Evolutionary conservation across 2,797 vertebrate genomes (phyloP).

Genomic region (Perdix hodgsoniae): DNA sequence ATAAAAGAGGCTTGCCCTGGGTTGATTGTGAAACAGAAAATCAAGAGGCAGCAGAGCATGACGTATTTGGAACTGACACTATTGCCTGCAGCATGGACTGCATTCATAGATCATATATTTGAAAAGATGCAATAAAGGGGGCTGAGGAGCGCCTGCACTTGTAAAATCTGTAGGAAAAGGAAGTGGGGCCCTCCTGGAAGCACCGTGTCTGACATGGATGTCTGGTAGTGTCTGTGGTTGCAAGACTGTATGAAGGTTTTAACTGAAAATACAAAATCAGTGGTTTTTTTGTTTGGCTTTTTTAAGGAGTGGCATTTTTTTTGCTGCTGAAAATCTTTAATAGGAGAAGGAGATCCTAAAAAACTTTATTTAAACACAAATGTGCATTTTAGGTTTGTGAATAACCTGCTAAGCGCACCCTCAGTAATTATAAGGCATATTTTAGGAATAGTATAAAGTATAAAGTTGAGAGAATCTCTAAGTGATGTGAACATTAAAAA

Average conservation of each 20-base stretch:
- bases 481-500: not conserved
- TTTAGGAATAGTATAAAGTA: not conserved
- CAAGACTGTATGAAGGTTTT: slow-evolving; percentile 22
- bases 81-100: slow-evolving; percentile 60
- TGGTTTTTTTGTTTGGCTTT: slow-evolving; percentile 6
- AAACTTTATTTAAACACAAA: not conserved
- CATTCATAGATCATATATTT: slow-evolving; percentile 72
- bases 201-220: not conserved
- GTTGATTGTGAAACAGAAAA: slow-evolving; percentile 70
- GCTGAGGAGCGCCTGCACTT: not conserved
- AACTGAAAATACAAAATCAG: slow-evolving; percentile 29
- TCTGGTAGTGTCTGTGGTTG: not conserved
- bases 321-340: slow-evolving; percentile 33
- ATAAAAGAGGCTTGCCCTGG: slow-evolving; percentile 65
- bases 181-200: not conserved
- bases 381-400: not conserved
- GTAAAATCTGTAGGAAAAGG: slow-evolving; percentile 34
- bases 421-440: not conserved
- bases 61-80: slow-evolving; percentile 72
- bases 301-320: not conserved
- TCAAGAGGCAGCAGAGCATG: slow-evolving; percentile 74
- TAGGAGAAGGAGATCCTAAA: slow-evolving; percentile 49
- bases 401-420: not conserved
- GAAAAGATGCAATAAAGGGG: slow-evolving; percentile 30
- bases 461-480: not conserved